Conservation (phyloP, 2,113 vertebrate genomes). For the Caranx ignobilis region DNA sequence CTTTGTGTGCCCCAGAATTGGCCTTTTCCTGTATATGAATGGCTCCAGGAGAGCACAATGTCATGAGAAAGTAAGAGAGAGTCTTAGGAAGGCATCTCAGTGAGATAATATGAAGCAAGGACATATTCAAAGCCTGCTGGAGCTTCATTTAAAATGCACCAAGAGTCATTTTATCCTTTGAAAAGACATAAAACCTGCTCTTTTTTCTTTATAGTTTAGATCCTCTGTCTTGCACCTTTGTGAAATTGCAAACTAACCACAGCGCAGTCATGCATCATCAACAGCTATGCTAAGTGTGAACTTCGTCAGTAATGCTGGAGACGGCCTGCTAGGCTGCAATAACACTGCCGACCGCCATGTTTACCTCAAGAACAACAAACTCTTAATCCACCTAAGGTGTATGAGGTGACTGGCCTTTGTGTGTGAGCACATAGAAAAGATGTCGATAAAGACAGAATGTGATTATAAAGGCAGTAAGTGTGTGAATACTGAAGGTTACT, state of each 20-base stretch:
- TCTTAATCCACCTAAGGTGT: background rate
- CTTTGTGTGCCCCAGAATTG: slow-evolving; percentile 76
- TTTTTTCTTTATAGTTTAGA: background rate
- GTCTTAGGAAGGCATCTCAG: slow-evolving; percentile 36
- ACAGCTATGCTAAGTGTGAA: background rate
- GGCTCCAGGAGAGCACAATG: slow-evolving; percentile 59
- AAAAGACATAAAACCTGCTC: background rate
- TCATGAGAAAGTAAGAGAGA: slow-evolving; percentile 67
- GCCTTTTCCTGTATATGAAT: slow-evolving; percentile 79
- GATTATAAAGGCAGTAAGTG: background rate
- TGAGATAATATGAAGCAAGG: background rate
- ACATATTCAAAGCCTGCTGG: slow-evolving; percentile 9
- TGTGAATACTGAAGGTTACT: background rate
- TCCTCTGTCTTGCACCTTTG: background rate
- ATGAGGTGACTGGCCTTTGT: too few species aligned
- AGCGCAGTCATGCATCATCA: background rate
- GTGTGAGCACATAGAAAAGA: background rate
- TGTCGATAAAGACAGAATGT: too few species aligned
- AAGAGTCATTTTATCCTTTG: background rate
- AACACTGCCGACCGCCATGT: background rate
- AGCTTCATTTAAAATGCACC: background rate
- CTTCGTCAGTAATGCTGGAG: background rate
- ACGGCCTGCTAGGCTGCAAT: background rate
- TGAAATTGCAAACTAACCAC: background rate
- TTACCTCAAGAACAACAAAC: background rate